Conservation (phyloP, 2,797 vertebrate species). For the Neosilurus hyrtlii region DNA sequence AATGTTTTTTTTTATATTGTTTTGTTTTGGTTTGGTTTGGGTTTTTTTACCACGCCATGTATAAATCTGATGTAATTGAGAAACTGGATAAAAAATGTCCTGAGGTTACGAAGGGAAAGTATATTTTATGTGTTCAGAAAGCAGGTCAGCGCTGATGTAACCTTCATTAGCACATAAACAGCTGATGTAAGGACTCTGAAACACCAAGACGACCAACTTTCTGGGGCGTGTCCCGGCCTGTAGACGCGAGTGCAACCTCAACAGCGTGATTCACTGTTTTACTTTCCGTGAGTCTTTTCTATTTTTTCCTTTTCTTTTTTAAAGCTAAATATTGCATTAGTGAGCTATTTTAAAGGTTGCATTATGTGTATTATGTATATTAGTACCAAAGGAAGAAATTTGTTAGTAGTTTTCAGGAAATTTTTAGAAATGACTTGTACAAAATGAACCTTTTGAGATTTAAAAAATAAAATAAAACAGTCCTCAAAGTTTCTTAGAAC, state of each 20-base stretch:
- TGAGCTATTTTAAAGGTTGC: too few relatives aligned
- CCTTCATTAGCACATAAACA: background rate
- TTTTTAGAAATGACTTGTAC: background rate
- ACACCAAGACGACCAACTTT: background rate
- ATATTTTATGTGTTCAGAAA: background rate
- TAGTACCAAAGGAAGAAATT: background rate
- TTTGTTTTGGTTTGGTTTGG: too few relatives aligned
- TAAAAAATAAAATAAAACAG: too few relatives aligned
- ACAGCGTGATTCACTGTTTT: background rate
- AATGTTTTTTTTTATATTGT: background rate
- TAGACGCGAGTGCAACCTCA: background rate
- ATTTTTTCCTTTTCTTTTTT: background rate
- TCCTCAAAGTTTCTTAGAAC: background rate
- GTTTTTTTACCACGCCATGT: too few relatives aligned
- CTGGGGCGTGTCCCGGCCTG: background rate
- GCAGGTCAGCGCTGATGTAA: background rate
- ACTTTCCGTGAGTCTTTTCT: background rate
- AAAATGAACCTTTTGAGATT: background rate
- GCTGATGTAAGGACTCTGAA: slow-evolving; percentile 10
- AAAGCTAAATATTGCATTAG: background rate
- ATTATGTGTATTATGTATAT: background rate
- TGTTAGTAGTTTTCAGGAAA: background rate
- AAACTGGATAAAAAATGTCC: background rate
- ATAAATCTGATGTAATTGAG: background rate
- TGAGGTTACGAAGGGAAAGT: background rate